phyloP scores from a whole-genome alignment of 2,797 vertebrate species.

The Phaenicophaeus curvirostris region DNA sequence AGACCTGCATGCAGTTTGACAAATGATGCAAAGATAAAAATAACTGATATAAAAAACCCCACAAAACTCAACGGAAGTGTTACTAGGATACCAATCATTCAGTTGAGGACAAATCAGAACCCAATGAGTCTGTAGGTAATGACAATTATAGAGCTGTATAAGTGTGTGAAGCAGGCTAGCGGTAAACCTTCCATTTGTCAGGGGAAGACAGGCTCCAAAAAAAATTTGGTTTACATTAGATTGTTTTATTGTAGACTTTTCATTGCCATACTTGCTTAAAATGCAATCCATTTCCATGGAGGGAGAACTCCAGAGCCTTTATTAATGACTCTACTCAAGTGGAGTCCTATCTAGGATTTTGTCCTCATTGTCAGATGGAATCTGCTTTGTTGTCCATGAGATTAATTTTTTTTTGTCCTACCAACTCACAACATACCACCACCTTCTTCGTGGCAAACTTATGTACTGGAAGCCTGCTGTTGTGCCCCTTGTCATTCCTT shows the following conservation, averaged over 20 bases:
- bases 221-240: background rate
- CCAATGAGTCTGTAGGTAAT: background rate
- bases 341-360: background rate
- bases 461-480: background rate
- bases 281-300: background rate
- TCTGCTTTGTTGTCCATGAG: background rate
- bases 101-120: conserved; percentile 30
- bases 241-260: background rate
- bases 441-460: background rate
- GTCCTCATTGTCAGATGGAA: background rate
- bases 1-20: background rate
- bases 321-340: background rate
- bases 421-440: background rate
- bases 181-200: background rate
- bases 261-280: background rate
- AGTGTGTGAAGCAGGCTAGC: background rate
- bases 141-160: conserved; percentile 25
- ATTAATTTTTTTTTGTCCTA: background rate
- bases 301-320: background rate
- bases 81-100: conserved; percentile 50
- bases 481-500: rapidly evolving
- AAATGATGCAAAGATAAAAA: conserved; percentile 38
- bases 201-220: background rate
- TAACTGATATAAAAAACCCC: background rate
- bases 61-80: background rate